These are phyloP conservation scores for Opisthograptis luteolata DNA, from an alignment of 2,888 invertebrate species.

Conservation along the genomic window DNA sequence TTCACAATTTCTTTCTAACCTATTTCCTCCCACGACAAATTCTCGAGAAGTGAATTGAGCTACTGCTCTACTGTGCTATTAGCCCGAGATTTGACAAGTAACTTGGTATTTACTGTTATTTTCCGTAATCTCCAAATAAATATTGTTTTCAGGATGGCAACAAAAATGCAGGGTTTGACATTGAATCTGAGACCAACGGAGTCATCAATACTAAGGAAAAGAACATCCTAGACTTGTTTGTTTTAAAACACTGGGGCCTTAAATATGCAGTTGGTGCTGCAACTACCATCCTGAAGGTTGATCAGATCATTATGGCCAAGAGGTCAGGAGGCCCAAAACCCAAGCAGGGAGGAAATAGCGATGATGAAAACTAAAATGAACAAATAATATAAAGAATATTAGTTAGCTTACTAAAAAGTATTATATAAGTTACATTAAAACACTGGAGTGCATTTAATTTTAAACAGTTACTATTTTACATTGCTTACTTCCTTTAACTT, in stretches of 20 bases:
- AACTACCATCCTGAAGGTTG: slow-evolving; percentile 95
- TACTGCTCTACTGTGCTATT: too few species aligned
- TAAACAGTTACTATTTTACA: slow-evolving; percentile 1
- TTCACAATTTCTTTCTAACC: too few species aligned
- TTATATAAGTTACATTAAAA: slow-evolving; percentile 30
- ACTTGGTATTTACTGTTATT: too few species aligned
- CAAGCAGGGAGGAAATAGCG: slow-evolving; percentile 86
- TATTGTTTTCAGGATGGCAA: slow-evolving; percentile 86
- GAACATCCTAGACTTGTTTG: slow-evolving; percentile 92
- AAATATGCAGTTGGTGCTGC: slow-evolving; percentile 98
- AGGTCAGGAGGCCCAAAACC: slow-evolving; percentile 97
- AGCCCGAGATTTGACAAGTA: too few species aligned
- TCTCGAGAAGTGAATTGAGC: too few species aligned
- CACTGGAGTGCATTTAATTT: slow-evolving; percentile 27
- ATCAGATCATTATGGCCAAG: slow-evolving; percentile 99
- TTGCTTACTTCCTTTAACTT: not conserved
- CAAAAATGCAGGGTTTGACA: slow-evolving; percentile 93
- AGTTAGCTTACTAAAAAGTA: slow-evolving; percentile 29
- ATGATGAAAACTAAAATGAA: slow-evolving; percentile 87
- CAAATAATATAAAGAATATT: slow-evolving; percentile 16
- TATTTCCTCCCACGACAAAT: too few species aligned
- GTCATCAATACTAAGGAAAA: slow-evolving; percentile 90
- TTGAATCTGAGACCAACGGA: slow-evolving; percentile 89
- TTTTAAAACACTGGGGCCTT: slow-evolving; percentile 96
- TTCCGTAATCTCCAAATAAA: too few species aligned